Conservation (phyloP, 2,113 vertebrate genomes). For the Trematocara variabile region DNA sequence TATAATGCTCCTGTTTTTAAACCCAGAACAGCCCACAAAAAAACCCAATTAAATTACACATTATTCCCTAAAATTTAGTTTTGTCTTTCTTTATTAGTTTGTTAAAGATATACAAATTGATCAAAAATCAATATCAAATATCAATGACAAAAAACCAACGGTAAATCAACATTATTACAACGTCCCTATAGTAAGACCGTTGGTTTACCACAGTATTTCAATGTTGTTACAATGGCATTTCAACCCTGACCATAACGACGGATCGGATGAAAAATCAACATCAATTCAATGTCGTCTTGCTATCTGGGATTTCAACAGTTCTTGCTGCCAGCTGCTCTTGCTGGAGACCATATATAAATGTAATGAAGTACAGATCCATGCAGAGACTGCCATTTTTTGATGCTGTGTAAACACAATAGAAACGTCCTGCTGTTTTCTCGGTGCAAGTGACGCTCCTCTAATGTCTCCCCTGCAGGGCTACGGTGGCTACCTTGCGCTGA, state of each 20-base stretch:
- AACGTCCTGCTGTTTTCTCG: background rate
- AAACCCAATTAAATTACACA: background rate
- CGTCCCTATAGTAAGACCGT: too few relatives aligned
- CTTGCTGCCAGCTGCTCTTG: background rate
- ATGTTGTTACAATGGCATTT: too few relatives aligned
- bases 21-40: background rate
- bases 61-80: background rate
- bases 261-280: too few relatives aligned
- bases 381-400: background rate
- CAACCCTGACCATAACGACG: too few relatives aligned
- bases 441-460: background rate
- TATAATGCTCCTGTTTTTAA: background rate
- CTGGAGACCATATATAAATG: background rate
- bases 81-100: background rate
- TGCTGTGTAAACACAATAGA: background rate
- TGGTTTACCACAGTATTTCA: too few relatives aligned
- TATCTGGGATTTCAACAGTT: background rate
- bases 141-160: too few relatives aligned
- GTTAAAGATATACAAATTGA: background rate
- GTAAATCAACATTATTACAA: too few relatives aligned
- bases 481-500: slow-evolving; percentile 56
- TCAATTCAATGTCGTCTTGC: too few relatives aligned
- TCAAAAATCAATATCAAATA: too few relatives aligned
- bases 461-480: slow-evolving; percentile 44
- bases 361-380: background rate